phyloP scores from a whole-genome alignment of 2,113 vertebrate species.

The Pipra filicauda region DNA sequence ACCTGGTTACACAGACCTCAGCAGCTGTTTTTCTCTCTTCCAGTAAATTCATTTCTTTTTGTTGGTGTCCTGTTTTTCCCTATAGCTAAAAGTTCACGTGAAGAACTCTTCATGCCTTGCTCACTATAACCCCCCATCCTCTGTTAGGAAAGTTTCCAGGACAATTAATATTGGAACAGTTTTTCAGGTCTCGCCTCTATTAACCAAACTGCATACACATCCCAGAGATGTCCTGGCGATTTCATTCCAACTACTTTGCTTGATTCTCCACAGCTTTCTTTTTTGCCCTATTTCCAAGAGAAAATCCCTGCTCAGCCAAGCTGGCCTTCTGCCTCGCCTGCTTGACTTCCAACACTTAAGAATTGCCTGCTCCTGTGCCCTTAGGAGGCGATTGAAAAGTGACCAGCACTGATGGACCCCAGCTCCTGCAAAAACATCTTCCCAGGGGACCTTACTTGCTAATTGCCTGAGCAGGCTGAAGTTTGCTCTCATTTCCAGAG shows the following conservation, averaged over 20 bases:
- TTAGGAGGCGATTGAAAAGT: neutral
- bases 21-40: neutral
- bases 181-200: neutral
- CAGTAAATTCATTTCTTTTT: neutral
- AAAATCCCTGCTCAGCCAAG: neutral
- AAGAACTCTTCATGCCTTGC: neutral
- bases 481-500: neutral
- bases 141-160: neutral
- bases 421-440: neutral
- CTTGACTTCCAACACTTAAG: neutral
- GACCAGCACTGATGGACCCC: neutral
- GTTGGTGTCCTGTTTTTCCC: neutral
- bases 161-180: neutral
- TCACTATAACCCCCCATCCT: neutral
- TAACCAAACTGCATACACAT: neutral
- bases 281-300: neutral
- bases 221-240: neutral
- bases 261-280: neutral
- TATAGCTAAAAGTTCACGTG: neutral
- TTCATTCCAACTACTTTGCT: fast-evolving
- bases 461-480: neutral
- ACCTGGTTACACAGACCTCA: neutral
- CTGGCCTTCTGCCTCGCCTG: neutral
- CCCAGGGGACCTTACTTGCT: neutral
- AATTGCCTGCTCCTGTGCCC: neutral